phyloP scores from a whole-genome alignment of 1,140 invertebrate genomes.

The Melitaea cinxia region DNA sequence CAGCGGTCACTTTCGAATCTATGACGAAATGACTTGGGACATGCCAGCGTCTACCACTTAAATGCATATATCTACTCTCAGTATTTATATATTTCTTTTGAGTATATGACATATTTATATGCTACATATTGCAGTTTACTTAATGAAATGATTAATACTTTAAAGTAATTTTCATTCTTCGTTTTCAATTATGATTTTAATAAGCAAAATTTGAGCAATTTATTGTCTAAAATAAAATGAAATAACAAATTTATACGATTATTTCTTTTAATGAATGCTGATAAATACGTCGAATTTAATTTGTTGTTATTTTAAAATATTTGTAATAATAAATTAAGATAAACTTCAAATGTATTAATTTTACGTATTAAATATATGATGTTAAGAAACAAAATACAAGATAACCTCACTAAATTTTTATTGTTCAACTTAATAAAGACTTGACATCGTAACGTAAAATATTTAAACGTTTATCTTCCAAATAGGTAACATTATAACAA shows the following conservation, averaged over 20 bases:
- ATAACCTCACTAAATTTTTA: background rate
- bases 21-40: constrained; percentile 18
- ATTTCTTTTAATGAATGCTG: too few species aligned
- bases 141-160: too few species aligned
- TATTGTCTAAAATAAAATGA: too few species aligned
- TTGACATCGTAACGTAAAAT: constrained; percentile 7
- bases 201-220: too few species aligned
- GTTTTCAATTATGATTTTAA: too few species aligned
- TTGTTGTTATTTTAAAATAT: background rate
- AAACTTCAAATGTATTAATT: background rate
- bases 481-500: constrained; percentile 27
- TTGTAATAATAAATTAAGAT: background rate
- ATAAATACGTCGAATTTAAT: background rate
- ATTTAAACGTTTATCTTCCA: constrained; percentile 27
- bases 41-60: constrained; percentile 1
- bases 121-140: too few species aligned
- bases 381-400: constrained; percentile 6
- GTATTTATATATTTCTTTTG: background rate
- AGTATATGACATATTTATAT: too few species aligned
- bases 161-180: too few species aligned
- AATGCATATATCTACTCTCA: background rate
- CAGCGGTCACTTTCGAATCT: constrained; percentile 18
- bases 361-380: background rate
- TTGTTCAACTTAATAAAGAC: background rate
- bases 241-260: too few species aligned